phyloP scores from a whole-genome alignment of 2,888 invertebrate species.

The Lutraria lutraria region DNA sequence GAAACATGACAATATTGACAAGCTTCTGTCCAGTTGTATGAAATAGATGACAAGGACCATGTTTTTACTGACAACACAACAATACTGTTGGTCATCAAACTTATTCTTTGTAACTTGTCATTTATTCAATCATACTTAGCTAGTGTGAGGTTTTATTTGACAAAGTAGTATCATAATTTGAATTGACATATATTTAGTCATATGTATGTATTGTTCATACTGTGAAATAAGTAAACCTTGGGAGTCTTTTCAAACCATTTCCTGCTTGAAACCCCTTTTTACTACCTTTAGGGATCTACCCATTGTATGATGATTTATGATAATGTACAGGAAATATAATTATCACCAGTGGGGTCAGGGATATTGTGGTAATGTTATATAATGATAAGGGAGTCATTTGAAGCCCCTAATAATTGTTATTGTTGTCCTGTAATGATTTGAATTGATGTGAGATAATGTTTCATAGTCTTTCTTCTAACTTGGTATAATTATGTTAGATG shows the following conservation, averaged over 20 bases:
- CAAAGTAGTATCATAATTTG: neutral
- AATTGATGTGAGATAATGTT: neutral
- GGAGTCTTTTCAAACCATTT: neutral
- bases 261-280: neutral
- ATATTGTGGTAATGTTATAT: neutral
- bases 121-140: neutral
- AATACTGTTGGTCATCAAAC: neutral
- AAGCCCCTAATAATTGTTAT: slow-evolving; percentile 7
- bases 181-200: neutral
- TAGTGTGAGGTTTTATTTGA: neutral
- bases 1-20: neutral
- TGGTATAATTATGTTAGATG: too few species aligned
- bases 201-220: neutral
- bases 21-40: neutral
- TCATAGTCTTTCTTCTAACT: too few species aligned
- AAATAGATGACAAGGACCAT: neutral
- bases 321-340: neutral
- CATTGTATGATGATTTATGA: neutral
- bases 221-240: neutral
- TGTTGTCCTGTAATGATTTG: neutral
- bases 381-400: neutral
- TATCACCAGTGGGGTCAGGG: neutral
- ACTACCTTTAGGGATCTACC: neutral
- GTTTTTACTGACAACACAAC: neutral
- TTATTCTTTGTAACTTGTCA: neutral